A percentile compares a stretch with the other conserved stretches of the same genome.
These are phyloP conservation scores for Pachyrhynchus sulphureomaculatus DNA, from an alignment of 1,140 invertebrate genomes.

Conservation along the genomic window DNA sequence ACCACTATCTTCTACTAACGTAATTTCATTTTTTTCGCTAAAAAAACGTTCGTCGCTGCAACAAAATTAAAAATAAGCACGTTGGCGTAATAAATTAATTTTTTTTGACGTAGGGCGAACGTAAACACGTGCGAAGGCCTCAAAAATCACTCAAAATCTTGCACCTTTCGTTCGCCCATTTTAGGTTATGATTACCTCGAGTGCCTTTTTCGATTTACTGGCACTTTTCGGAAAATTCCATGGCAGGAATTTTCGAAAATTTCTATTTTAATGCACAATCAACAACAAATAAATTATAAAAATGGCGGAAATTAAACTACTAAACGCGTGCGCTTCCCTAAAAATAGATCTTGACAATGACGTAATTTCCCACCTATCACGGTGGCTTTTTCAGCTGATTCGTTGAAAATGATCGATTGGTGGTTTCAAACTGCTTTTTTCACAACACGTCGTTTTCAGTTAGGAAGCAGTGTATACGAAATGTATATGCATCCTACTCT, in stretches of 20 bases:
- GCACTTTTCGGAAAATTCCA: not conserved
- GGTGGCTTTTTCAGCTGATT: slow-evolving; percentile 8
- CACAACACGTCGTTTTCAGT: too few relatives aligned
- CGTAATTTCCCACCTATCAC: slow-evolving; percentile 44
- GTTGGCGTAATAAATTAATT: slow-evolving; percentile 20
- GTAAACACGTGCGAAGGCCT: slow-evolving; percentile 8
- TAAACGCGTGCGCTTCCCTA: slow-evolving; percentile 46
- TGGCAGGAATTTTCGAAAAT: slow-evolving; percentile 16
- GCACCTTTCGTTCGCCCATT: slow-evolving; percentile 10
- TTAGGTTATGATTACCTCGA: slow-evolving; percentile 30
- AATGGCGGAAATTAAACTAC: slow-evolving; percentile 45
- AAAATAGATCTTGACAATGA: slow-evolving; percentile 46
- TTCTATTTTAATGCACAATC: slow-evolving; percentile 21
- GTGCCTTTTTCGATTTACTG: slow-evolving; percentile 35
- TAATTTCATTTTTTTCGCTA: slow-evolving; percentile 42
- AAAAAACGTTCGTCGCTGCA: slow-evolving; percentile 24
- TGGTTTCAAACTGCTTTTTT: too few relatives aligned
- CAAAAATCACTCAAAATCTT: not conserved
- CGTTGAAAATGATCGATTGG: not conserved
- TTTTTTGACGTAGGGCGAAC: slow-evolving; percentile 7
- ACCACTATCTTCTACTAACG: slow-evolving; percentile 34
- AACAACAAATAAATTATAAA: slow-evolving; percentile 47
- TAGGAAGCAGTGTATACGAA: too few relatives aligned
- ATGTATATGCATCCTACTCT: too few relatives aligned
- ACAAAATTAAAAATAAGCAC: slow-evolving; percentile 19